These are phyloP conservation scores for Brevimyrus niger DNA, from an alignment of 2,113 vertebrate species.

Conservation along the genomic window DNA sequence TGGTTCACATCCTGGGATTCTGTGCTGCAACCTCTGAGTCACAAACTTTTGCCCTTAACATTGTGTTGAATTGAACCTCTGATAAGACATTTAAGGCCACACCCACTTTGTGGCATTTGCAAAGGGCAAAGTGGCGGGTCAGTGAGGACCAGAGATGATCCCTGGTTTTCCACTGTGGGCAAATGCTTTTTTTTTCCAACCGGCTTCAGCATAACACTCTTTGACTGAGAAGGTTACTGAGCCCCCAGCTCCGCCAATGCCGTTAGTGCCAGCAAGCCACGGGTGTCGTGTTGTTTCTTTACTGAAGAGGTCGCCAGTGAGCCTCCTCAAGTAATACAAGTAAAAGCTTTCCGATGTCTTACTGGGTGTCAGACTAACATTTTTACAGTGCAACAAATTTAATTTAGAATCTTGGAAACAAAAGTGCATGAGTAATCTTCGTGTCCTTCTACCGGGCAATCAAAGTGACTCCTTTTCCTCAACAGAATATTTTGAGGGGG, in stretches of 20 bases:
- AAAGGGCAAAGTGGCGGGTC: not conserved
- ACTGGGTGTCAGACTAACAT: not conserved
- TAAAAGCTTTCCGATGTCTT: not conserved
- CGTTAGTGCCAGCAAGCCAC: not conserved
- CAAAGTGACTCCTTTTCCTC: not conserved
- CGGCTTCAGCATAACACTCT: not conserved
- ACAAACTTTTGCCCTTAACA: not conserved
- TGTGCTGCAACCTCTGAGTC: not conserved
- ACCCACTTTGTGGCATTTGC: not conserved
- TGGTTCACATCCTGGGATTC: not conserved
- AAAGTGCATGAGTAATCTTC: not conserved
- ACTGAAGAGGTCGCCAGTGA: slow-evolving; percentile 7
- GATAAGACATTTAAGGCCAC: not conserved
- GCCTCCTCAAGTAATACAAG: not conserved
- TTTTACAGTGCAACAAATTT: not conserved
- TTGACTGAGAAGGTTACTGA: not conserved
- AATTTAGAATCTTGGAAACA: not conserved
- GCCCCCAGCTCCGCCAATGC: not conserved
- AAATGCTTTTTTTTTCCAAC: not conserved
- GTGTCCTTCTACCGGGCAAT: not conserved
- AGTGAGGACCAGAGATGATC: not conserved
- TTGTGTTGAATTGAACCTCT: not conserved
- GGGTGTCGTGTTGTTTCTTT: not conserved
- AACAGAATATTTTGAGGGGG: not conserved
- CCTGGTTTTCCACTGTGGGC: not conserved